Percentiles rank a stretch among this genome's conserved stretches.
phyloP scores from a whole-genome alignment of 2,113 vertebrate genomes.

The Indicator indicator region DNA sequence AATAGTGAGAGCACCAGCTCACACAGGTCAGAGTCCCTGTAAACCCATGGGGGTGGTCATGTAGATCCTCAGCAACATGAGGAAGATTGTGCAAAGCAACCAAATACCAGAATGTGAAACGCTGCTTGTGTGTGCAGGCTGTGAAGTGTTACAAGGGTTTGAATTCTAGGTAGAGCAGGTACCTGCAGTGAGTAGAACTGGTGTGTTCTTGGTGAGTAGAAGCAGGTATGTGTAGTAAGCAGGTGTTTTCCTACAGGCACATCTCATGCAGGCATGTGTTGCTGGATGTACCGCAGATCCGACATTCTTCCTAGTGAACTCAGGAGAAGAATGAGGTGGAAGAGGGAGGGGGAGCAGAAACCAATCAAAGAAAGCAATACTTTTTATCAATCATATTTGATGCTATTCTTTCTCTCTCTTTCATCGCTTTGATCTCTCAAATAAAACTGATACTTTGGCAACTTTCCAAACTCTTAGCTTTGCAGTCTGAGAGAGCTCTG shows the following conservation, averaged over 20 bases:
- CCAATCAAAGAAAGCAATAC: slow-evolving; percentile 69
- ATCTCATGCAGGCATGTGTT: slow-evolving; percentile 66
- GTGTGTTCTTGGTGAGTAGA: neutral
- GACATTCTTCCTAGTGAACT: slow-evolving; percentile 36
- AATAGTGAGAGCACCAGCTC: neutral
- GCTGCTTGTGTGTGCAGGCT: neutral
- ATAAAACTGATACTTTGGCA: slow-evolving; percentile 76
- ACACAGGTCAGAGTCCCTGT: neutral
- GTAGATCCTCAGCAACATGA: neutral
- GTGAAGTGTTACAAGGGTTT: neutral
- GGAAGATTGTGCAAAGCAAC: neutral
- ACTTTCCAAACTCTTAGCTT: slow-evolving; percentile 63
- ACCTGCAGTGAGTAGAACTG: neutral
- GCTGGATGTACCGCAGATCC: slow-evolving; percentile 61
- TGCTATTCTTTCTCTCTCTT: slow-evolving; percentile 67
- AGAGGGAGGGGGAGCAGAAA: slow-evolving; percentile 59
- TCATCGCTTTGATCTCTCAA: slow-evolving; percentile 74
- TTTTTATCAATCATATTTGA: slow-evolving; percentile 77
- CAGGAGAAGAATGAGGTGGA: slow-evolving; percentile 59
- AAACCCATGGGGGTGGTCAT: accelerated
- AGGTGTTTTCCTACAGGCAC: slow-evolving; percentile 73
- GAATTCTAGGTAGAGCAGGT: neutral
- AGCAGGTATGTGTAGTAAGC: slow-evolving; percentile 57
- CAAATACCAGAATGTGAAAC: accelerated
- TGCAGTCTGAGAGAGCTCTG: slow-evolving; percentile 66